Conservation (phyloP, 2,113 vertebrate species). For the Hypocryptadius cinnamomeus region DNA sequence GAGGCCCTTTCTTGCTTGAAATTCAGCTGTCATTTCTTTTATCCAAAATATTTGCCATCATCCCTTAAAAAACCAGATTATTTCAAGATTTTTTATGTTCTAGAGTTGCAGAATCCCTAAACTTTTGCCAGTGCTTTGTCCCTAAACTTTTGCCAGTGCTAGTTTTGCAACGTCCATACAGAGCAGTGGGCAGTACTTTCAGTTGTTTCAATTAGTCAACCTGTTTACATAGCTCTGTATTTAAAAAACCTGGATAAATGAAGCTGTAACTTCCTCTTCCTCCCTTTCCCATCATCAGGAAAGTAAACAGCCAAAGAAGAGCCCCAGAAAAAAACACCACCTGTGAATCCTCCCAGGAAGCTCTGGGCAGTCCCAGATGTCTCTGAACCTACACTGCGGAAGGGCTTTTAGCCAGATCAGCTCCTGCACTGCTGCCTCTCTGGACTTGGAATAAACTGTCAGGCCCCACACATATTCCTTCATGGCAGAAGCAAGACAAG, state of each 20-base stretch:
- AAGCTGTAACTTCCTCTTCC: slow-evolving; percentile 3
- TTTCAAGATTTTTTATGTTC: neutral
- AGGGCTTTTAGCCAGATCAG: neutral
- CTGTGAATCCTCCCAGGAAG: neutral
- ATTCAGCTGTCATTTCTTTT: neutral
- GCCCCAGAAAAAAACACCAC: neutral
- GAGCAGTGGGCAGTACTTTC: neutral
- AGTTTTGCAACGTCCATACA: neutral
- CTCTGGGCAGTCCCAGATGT: neutral
- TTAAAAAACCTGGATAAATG: slow-evolving; percentile 31
- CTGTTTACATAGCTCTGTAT: slow-evolving; percentile 49
- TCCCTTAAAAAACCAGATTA: neutral
- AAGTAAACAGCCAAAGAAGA: neutral
- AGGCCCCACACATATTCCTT: accelerated
- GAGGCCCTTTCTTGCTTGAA: neutral
- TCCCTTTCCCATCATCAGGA: neutral
- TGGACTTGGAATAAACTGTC: neutral
- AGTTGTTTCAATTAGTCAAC: slow-evolving; percentile 34
- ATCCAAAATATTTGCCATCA: neutral
- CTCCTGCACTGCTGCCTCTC: neutral
- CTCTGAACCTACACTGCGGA: neutral
- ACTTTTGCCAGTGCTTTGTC: neutral
- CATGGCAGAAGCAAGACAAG: neutral
- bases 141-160: neutral
- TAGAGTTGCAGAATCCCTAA: neutral